Conservation (phyloP, 2,797 vertebrate genomes). For the Gorsachius magnificus region DNA sequence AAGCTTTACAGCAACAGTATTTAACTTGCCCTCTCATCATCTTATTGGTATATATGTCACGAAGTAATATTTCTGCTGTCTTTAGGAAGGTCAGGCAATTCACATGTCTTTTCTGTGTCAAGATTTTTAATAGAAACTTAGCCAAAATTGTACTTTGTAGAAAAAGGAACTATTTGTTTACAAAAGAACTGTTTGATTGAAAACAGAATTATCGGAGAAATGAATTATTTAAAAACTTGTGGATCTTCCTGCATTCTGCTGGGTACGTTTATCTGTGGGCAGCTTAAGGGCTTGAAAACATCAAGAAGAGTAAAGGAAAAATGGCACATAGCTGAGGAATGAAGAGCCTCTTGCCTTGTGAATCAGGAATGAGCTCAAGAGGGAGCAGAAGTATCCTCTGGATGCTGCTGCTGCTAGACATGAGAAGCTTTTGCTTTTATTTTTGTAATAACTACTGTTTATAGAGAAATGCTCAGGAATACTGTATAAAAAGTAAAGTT, state of each 20-base stretch:
- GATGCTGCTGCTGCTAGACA: not conserved
- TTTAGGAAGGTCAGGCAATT: not conserved
- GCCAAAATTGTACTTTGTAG: not conserved
- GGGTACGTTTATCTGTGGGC: not conserved
- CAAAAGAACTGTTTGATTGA: not conserved
- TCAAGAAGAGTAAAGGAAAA: not conserved
- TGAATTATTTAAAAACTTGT: not conserved
- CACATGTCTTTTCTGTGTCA: not conserved
- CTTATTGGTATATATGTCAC: not conserved
- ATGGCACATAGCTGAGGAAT: not conserved
- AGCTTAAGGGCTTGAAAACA: not conserved
- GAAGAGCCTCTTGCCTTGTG: not conserved
- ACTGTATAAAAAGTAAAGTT: not conserved
- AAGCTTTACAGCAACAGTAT: not conserved
- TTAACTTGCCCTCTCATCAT: not conserved
- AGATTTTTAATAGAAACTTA: not conserved
- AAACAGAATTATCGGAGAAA: not conserved
- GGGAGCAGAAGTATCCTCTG: not conserved
- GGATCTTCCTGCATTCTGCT: not conserved
- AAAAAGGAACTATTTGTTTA: not conserved
- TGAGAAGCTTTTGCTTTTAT: not conserved
- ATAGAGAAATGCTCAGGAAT: not conserved
- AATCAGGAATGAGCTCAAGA: not conserved
- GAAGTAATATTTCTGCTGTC: not conserved
- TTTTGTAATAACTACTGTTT: not conserved